Evolutionary conservation across 2,113 vertebrate species (phyloP).

Genomic region (Narcine bancroftii): DNA sequence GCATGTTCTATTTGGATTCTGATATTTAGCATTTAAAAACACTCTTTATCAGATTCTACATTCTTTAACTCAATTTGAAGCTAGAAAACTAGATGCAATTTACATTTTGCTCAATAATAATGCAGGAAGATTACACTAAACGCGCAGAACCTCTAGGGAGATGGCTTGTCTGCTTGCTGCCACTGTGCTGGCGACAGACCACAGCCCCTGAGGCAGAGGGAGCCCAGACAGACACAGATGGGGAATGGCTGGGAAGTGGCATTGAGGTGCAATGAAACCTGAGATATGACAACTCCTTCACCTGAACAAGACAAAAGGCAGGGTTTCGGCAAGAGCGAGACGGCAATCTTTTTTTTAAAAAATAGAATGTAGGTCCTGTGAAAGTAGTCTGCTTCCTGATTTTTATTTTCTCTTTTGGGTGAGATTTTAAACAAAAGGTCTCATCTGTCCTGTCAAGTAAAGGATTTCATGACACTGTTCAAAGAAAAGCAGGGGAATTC

Average conservation of each 20-base stretch:
- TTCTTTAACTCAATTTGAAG: constrained; percentile 24
- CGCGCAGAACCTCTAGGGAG: constrained; percentile 44
- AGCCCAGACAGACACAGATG: constrained; percentile 52
- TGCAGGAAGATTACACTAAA: constrained; percentile 22
- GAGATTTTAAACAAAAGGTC: neutral
- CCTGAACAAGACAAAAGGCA: constrained; percentile 45
- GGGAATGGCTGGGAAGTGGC: constrained; percentile 51
- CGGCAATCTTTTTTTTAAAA: neutral
- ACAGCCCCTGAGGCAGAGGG: constrained; percentile 48
- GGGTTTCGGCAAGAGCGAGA: constrained; percentile 39
- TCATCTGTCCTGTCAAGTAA: neutral
- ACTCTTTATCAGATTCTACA: neutral
- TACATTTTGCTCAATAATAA: constrained; percentile 15
- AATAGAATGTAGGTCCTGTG: neutral
- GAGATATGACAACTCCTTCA: constrained; percentile 41
- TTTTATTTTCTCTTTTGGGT: neutral
- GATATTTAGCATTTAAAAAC: constrained; percentile 18
- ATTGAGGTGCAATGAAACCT: constrained; percentile 45
- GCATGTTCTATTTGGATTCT: neutral
- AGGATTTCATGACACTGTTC: neutral
- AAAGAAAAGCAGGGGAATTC: neutral
- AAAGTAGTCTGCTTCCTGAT: neutral
- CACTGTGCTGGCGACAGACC: constrained; percentile 22
- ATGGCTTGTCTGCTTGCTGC: constrained; percentile 42
- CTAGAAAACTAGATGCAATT: constrained; percentile 1